Percentiles rank a stretch among this genome's conserved stretches.
Evolutionary conservation across 2,888 invertebrate species (phyloP).

Genomic region (Platycnemis pennipes): DNA sequence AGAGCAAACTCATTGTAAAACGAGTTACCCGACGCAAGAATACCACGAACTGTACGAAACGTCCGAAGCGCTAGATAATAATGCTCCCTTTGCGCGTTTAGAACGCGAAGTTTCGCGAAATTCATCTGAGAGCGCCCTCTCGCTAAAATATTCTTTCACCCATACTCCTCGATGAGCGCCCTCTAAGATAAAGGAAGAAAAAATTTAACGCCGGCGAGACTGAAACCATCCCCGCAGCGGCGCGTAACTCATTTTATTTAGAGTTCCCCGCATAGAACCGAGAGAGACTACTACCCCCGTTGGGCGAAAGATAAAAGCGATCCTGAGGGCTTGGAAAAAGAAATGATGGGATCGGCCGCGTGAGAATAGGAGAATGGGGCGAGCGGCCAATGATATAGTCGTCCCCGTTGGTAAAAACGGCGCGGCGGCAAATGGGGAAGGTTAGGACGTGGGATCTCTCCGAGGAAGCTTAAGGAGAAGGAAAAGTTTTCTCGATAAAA

Average conservation of each 20-base stretch:
- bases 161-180: background rate
- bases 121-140: background rate
- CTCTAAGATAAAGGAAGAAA: background rate
- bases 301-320: background rate
- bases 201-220: background rate
- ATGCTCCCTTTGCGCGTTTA: background rate
- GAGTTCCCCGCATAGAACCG: background rate
- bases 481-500: conserved; percentile 25
- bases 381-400: conserved; percentile 10
- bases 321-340: background rate
- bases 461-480: background rate
- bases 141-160: background rate
- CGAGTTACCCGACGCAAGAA: too few species aligned
- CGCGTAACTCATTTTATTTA: background rate
- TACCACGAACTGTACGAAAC: background rate
- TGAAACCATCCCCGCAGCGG: background rate
- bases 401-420: background rate
- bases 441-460: background rate
- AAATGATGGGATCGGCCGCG: background rate
- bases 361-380: background rate
- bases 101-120: background rate
- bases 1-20: too few species aligned
- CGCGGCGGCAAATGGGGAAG: background rate
- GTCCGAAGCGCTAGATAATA: background rate
- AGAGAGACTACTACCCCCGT: background rate